phyloP scores from a whole-genome alignment of 2,113 vertebrate genomes.

The Conger conger region DNA sequence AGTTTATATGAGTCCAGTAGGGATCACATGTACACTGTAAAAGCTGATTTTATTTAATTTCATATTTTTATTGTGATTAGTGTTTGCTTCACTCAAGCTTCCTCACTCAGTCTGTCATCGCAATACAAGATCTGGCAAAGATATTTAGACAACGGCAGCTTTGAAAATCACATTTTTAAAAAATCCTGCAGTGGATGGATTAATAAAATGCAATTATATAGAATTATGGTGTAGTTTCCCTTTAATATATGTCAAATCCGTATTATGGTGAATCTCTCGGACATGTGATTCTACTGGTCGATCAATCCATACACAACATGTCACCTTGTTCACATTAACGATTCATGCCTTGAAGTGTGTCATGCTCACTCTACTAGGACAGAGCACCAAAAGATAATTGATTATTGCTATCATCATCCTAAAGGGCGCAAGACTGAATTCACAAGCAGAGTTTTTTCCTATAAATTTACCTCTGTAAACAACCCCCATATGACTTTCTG shows the following conservation, averaged over 20 bases:
- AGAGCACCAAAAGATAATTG: conserved; percentile 3
- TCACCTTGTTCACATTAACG: background rate
- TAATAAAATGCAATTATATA: no score
- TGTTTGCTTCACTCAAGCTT: no score
- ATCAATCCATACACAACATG: background rate
- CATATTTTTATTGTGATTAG: no score
- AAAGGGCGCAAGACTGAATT: conserved; percentile 22
- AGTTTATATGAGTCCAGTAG: no score
- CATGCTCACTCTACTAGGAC: background rate
- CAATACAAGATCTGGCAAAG: no score
- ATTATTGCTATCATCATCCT: conserved; percentile 22
- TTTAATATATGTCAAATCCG: background rate
- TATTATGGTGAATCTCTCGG: background rate
- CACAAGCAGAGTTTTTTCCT: conserved; percentile 17
- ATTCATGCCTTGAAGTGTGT: background rate
- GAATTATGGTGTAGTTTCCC: background rate
- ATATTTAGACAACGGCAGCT: no score
- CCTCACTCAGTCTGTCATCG: no score
- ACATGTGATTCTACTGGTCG: background rate
- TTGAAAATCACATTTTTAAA: no score
- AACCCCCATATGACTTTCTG: conserved; percentile 20
- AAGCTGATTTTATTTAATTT: no score
- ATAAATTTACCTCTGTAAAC: background rate
- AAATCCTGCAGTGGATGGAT: no score
- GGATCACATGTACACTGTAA: no score